Evolutionary conservation across 2,113 vertebrate genomes (phyloP), one percentile per base, ranked within the genome.

Genomic region (Echinops telfairi): DNA sequence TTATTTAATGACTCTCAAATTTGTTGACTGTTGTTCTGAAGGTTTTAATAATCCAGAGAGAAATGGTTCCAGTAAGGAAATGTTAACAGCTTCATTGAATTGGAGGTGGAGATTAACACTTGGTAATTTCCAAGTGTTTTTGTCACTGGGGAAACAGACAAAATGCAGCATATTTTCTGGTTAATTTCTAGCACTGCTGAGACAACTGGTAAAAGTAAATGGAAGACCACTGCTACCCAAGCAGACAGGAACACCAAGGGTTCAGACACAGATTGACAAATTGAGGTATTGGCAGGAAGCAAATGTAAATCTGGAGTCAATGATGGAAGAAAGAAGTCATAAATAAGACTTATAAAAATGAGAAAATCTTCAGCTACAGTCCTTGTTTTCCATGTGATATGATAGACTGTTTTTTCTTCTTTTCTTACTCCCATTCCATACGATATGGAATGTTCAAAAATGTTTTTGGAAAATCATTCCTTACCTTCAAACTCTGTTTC

Each of bases 361-460:
- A 89, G 31, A 38, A 68, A 58, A 17, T 12, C 33, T 78, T 33
- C 82, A 38, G 58, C 2, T 76, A 25, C 0, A 66, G 81, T 75
- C 33, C 6, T 31, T 83, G 1, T 89, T 77, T 93, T 83, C 40
- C 29, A 25, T 38, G 78, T 82, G 58, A 57, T 20, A 6, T 38
- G 38, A 36, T 58, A 94, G 60, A 33, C 16, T 6, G 78, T 89
- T 92, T 91, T 57, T 81, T 83, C 27, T 36, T 81, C 81, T 2
- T 43, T 58, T 17, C 83, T 89, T 79, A 73, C 27, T 66, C 27
- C 40, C 5, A 81, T 83, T 4, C n/a, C 57, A 76, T n/a, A 40
- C 40, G 57, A 58, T 58, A 58, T 58, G 19, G 57, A 19, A 12
- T 62, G 7, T 62, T 23, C 60, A 62, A 62, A 62, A 62, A 62